Evolutionary conservation across 37 sponge, comb jelly and placozoan species (phyloP), one percentile per base, ranked within the genome.

Genomic region (Hexactinellida sp.): DNA sequence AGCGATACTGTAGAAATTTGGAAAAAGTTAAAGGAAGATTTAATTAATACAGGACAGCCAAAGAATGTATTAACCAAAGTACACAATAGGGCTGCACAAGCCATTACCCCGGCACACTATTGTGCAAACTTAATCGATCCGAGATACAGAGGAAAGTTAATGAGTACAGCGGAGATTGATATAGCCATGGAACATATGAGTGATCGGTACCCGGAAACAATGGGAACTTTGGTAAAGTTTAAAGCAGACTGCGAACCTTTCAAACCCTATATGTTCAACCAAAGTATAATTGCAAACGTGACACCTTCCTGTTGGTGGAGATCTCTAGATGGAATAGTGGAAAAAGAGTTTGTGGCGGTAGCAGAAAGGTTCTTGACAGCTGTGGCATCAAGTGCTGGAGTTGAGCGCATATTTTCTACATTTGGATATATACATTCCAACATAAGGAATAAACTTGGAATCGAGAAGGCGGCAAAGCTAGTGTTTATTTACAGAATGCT

Each of bases 171-270:
- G 47, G 47, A 16, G 47, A 41, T 41, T 41, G 47, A 16, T 41
- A 13, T 41, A 41, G 47, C 47, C 47, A 41, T 41, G 5, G n/a
- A n/a, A n/a, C 1, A 63, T 63, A 32, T 63, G 76, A 63, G 30
- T 63, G 76, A 63, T 25, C 34, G 76, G 30, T 32, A 63, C 76
- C 13, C 25, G 76, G 76, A 63, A 25, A 63, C 34, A 63, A 63
- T 63, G 76, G 76, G 76, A 63, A 63, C 76, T 10, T n/a, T 63
- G 76, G 76, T 63, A n/a, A 63, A 63, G 76, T 63, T 63, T 28
- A 63, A 63, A 63, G 76, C 30, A 63, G 76, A n/a, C 76, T 28
- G 30, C 30, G 76, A n/a, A n/a, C 76, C 34, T 25, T 63, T 63
- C 76, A 63, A 63, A 63, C 76, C 21, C 21, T 63, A 63, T n/a